Evolutionary conservation across 2,797 vertebrate species (phyloP).

Genomic region (Gobionotothen gibberifrons): DNA sequence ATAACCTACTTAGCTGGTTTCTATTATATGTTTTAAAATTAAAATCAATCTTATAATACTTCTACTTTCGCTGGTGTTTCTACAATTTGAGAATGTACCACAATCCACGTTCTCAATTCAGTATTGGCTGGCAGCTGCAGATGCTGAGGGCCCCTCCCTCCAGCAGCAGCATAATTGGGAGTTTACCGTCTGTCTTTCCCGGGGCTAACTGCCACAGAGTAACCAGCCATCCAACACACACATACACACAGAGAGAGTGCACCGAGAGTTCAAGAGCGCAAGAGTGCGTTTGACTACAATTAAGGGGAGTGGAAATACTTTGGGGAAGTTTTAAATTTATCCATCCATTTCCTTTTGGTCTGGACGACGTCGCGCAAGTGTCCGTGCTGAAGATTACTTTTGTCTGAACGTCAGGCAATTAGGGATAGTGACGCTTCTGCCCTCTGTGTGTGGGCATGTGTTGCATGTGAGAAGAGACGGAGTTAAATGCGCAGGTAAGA

Average conservation of each 20-base stretch:
- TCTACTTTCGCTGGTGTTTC: not conserved
- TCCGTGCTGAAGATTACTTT: conserved; percentile 6
- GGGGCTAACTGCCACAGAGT: conserved; percentile 44
- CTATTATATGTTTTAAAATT: too few relatives aligned
- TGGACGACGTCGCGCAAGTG: conserved; percentile 28
- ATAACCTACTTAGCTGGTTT: too few relatives aligned
- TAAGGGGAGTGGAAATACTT: conserved; percentile 50
- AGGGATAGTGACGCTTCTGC: conserved; percentile 15
- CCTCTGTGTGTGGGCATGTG: conserved; percentile 22
- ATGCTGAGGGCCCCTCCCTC: conserved; percentile 70
- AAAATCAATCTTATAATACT: too few relatives aligned
- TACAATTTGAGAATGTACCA: not conserved
- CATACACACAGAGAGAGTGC: conserved; percentile 36
- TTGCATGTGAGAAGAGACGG: conserved; percentile 17
- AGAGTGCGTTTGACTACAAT: conserved; percentile 38
- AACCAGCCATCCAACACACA: conserved; percentile 44
- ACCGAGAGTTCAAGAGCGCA: conserved; percentile 63
- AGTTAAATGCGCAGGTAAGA: conserved; percentile 69
- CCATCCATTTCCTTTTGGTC: conserved; percentile 9
- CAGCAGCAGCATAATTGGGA: conserved; percentile 50
- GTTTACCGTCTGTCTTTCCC: conserved; percentile 56
- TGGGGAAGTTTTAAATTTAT: conserved; percentile 40
- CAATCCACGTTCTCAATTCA: not conserved
- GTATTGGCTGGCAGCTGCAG: conserved; percentile 40
- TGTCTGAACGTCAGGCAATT: conserved; percentile 21